These are phyloP conservation scores for Pelosia muscerda DNA, from an alignment of 2,888 invertebrate species.

Conservation along the genomic window DNA sequence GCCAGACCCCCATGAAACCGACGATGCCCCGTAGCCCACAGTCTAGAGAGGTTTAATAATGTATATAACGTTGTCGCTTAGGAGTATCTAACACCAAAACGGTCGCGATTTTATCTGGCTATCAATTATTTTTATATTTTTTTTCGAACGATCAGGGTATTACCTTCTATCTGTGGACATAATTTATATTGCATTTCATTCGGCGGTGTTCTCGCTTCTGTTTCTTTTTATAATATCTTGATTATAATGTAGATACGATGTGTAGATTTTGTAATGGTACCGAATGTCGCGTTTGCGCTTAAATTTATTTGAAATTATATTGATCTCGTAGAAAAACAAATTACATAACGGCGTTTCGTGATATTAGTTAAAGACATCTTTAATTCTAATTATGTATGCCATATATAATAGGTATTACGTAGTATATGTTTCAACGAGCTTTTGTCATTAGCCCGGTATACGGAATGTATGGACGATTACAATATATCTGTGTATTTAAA, in stretches of 20 bases:
- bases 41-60: constrained; percentile 34
- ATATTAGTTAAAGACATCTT: constrained; percentile 66
- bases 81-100: constrained; percentile 51
- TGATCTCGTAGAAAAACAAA: constrained; percentile 66
- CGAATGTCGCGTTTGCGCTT: constrained; percentile 41
- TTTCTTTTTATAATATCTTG: constrained; percentile 31
- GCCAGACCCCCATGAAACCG: constrained; percentile 79
- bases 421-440: constrained; percentile 82
- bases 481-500: constrained; percentile 56
- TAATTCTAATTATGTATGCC: constrained; percentile 67
- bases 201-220: constrained; percentile 40
- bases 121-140: constrained; percentile 52
- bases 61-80: constrained; percentile 51
- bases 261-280: constrained; percentile 42
- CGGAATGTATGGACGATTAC: constrained; percentile 65
- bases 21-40: constrained; percentile 73
- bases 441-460: constrained; percentile 83
- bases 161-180: constrained; percentile 45
- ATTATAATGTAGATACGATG: constrained; percentile 25
- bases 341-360: constrained; percentile 66
- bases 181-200: constrained; percentile 43
- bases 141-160: constrained; percentile 61
- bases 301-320: constrained; percentile 40
- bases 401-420: constrained; percentile 70
- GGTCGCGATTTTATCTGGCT: constrained; percentile 51